A percentile compares a stretch with the other conserved stretches of the same genome.
These are phyloP conservation scores for Caenorhabditis sp. DNA, from an alignment of 2,888 invertebrate genomes.

Conservation along the genomic window DNA sequence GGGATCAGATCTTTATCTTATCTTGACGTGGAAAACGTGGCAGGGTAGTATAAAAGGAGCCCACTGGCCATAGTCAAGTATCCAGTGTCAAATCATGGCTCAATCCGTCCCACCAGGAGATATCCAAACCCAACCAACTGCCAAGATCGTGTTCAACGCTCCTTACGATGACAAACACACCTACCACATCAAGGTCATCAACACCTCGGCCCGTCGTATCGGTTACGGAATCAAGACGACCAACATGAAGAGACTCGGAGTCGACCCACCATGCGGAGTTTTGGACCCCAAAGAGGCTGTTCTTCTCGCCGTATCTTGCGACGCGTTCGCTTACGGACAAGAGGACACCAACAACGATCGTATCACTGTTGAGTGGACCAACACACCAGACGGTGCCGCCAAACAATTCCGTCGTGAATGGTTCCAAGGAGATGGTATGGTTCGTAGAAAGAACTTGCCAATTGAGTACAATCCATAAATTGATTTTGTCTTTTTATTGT, in stretches of 20 bases:
- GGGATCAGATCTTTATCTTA: too few species aligned
- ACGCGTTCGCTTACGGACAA: constrained; percentile 35
- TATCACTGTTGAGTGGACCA: constrained; percentile 51
- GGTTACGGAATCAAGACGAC: constrained; percentile 60
- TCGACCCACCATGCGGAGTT: constrained; percentile 56
- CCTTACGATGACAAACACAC: constrained; percentile 62
- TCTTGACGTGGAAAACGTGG: too few species aligned
- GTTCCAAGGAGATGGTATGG: constrained; percentile 62
- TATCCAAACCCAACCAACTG: constrained; percentile 25
- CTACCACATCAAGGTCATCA: constrained; percentile 58
- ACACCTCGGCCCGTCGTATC: constrained; percentile 52
- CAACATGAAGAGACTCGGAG: constrained; percentile 58
- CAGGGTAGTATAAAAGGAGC: too few species aligned
- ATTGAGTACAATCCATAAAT: constrained; percentile 30
- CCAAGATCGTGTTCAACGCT: constrained; percentile 61
- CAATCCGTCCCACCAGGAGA: too few species aligned
- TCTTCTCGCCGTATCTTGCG: constrained; percentile 31
- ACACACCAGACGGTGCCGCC: constrained; percentile 54
- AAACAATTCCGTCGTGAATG: constrained; percentile 59
- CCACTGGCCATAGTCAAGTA: too few species aligned
- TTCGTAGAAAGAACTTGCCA: constrained; percentile 54
- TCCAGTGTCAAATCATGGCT: too few species aligned
- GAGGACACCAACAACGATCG: constrained; percentile 37
- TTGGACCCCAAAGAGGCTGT: constrained; percentile 57
- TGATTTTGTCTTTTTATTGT: too few species aligned